A percentile compares a stretch with the other conserved stretches of the same genome.
phyloP scores from a whole-genome alignment of 1,140 invertebrate species.

The Oreohelix idahoensis region DNA sequence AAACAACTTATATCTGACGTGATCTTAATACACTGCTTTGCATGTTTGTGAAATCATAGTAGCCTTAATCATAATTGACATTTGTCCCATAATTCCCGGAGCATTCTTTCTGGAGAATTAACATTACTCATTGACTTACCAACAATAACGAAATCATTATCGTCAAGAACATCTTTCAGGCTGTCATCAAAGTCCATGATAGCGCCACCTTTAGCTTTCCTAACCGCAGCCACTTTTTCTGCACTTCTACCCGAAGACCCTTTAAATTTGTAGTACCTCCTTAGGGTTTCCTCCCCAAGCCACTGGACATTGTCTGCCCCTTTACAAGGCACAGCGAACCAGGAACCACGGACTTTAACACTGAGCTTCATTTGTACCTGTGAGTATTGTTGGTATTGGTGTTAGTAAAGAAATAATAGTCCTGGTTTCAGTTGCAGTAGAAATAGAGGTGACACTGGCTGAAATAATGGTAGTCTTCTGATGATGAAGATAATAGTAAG shows the following conservation, averaged over 20 bases:
- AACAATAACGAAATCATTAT: conserved; percentile 80
- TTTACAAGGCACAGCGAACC: conserved; percentile 80
- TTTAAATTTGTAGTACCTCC: conserved; percentile 73
- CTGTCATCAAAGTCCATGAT: conserved; percentile 78
- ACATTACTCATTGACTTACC: conserved; percentile 71
- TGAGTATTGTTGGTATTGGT: neutral
- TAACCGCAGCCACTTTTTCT: conserved; percentile 76
- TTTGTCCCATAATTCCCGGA: too few species aligned
- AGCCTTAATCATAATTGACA: too few species aligned
- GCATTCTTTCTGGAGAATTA: too few species aligned
- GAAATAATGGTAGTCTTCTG: neutral
- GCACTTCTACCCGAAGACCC: conserved; percentile 55
- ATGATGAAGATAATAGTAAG: too few species aligned
- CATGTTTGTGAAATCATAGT: too few species aligned
- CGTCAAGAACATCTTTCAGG: conserved; percentile 77
- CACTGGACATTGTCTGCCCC: conserved; percentile 74
- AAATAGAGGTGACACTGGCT: neutral
- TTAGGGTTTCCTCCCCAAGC: conserved; percentile 78
- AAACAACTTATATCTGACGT: too few species aligned
- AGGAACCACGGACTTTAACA: conserved; percentile 77
- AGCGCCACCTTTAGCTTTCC: conserved; percentile 79
- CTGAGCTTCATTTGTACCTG: conserved; percentile 78
- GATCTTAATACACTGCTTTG: too few species aligned
- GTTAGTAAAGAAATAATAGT: neutral
- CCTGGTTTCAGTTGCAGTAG: neutral